Evolutionary conservation across 2,888 invertebrate genomes (phyloP).

Genomic region (Eubasilissa splendida): DNA sequence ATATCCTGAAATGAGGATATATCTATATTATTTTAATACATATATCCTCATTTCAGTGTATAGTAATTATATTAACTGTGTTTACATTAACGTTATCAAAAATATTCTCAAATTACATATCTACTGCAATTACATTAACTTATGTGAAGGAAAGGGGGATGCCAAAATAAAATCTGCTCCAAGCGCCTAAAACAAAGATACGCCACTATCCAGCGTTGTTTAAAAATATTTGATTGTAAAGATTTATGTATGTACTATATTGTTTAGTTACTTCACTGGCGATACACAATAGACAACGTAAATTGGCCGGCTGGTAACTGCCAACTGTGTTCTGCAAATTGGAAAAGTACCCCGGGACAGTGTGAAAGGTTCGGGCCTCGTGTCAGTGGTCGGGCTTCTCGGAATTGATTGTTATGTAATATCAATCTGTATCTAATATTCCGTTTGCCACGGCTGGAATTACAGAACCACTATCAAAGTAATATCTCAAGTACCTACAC

Average conservation of each 20-base stretch:
- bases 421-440: background rate
- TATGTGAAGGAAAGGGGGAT: too few relatives aligned
- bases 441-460: background rate
- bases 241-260: too few relatives aligned
- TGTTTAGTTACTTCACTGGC: too few relatives aligned
- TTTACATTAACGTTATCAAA: too few relatives aligned
- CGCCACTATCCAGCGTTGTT: background rate
- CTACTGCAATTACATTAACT: too few relatives aligned
- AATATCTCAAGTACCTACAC: background rate
- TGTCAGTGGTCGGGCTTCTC: background rate
- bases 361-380: constrained; percentile 11
- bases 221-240: too few relatives aligned
- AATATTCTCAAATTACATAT: too few relatives aligned
- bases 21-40: too few relatives aligned
- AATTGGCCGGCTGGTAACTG: background rate
- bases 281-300: too few relatives aligned
- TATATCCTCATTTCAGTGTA: too few relatives aligned
- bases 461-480: background rate
- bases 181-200: background rate
- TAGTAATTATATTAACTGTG: too few relatives aligned
- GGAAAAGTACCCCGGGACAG: constrained; percentile 30
- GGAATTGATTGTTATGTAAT: background rate
- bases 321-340: constrained; percentile 14
- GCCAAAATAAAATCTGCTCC: background rate
- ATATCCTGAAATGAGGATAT: too few relatives aligned